Conservation (phyloP, 2,888 invertebrate species). For the Stictocephala bisonia region DNA sequence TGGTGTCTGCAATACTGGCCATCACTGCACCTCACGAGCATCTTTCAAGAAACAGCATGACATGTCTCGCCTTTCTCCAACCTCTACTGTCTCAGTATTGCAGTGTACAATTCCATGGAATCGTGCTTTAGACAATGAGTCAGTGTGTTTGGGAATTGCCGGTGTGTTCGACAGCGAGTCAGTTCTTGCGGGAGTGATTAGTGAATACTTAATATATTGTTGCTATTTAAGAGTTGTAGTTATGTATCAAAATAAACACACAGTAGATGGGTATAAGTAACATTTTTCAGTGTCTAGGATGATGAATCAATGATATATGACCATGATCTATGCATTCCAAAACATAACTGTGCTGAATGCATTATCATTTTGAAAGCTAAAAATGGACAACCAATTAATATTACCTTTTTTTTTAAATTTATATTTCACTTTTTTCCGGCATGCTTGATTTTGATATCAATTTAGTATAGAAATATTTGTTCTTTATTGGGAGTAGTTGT, state of each 20-base stretch:
- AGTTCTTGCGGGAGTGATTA: background rate
- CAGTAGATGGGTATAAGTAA: slow-evolving; percentile 27
- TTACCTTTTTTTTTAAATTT: too few species aligned
- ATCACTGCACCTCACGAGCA: slow-evolving; percentile 13
- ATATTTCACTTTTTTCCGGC: too few species aligned
- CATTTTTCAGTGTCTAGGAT: slow-evolving; percentile 18
- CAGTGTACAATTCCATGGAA: background rate
- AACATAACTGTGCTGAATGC: slow-evolving; percentile 52
- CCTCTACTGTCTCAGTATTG: background rate
- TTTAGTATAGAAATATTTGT: too few species aligned
- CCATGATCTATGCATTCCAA: slow-evolving; percentile 48
- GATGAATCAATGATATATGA: slow-evolving; percentile 29
- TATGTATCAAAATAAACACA: background rate
- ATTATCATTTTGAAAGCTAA: slow-evolving; percentile 13
- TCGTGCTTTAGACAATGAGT: background rate
- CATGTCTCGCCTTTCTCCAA: background rate
- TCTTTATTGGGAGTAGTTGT: too few species aligned
- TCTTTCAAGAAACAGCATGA: slow-evolving; percentile 2
- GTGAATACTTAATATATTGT: background rate
- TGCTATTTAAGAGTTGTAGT: background rate
- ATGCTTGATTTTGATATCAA: too few species aligned
- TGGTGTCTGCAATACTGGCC: background rate
- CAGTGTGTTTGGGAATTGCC: too few species aligned
- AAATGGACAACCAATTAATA: background rate
- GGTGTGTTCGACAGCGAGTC: too few species aligned